A percentile compares a stretch with the other conserved stretches of the same genome.
Conservation (phyloP, 2,797 vertebrate genomes). For the Pangasius mekongensis region DNA sequence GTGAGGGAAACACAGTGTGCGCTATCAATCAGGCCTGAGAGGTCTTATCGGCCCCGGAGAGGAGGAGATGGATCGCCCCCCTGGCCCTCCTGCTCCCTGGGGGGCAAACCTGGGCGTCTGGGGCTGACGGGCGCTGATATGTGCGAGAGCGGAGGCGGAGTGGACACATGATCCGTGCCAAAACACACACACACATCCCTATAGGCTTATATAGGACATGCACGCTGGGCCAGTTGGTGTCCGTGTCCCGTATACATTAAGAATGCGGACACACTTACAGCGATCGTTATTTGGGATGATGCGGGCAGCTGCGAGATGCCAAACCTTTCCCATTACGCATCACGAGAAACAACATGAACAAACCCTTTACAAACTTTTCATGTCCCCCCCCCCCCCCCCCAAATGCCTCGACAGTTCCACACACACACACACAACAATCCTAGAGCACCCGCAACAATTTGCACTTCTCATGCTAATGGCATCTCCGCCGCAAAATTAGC, state of each 20-base stretch:
- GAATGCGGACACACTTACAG: slow-evolving; percentile 17
- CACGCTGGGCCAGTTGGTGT: slow-evolving; percentile 56
- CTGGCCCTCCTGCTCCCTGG: slow-evolving; percentile 14
- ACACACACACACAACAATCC: neutral
- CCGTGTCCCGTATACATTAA: slow-evolving; percentile 62
- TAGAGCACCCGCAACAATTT: neutral
- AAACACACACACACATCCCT: slow-evolving; percentile 37
- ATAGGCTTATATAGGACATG: slow-evolving; percentile 50
- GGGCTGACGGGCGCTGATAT: slow-evolving; percentile 10
- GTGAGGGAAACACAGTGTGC: slow-evolving; percentile 15
- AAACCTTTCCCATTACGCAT: slow-evolving; percentile 44
- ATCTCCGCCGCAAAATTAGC: neutral
- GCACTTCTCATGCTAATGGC: neutral
- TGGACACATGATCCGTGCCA: slow-evolving; percentile 44
- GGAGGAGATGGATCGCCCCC: slow-evolving; percentile 45
- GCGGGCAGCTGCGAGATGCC: slow-evolving; percentile 54
- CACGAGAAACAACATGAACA: neutral
- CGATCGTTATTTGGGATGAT: slow-evolving; percentile 46
- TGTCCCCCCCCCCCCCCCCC: neutral
- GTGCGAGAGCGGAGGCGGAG: slow-evolving; percentile 23
- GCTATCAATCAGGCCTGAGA: slow-evolving; percentile 57
- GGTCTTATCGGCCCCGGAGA: slow-evolving; percentile 47
- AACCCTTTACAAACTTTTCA: slow-evolving; percentile 1
- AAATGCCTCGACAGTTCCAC: neutral
- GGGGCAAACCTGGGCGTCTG: slow-evolving; percentile 36